Evolutionary conservation across 2,888 invertebrate genomes (phyloP), one percentile per base, ranked within the genome.

Genomic region (Xanthorhoe designata): DNA sequence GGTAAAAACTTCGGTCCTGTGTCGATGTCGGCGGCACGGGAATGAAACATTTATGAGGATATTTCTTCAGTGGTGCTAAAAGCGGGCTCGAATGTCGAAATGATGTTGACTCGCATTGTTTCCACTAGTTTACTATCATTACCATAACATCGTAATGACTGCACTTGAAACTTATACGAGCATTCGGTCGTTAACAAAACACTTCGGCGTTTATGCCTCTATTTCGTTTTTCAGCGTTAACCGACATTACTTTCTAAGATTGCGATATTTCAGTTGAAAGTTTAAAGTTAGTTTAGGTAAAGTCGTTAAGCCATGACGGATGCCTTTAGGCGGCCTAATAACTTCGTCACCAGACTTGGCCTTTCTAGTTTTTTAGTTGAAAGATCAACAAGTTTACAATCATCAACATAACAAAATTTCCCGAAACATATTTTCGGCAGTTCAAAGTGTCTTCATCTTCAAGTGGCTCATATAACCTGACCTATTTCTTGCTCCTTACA

Each of bases 31-130:
- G 58, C 72, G 57, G 58, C 65, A 47, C 56, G 70, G 63, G 74
- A 76, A 79, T 80, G 74, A 77, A 78, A 80, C 78, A 82, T 82
- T 82, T 82, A 82, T 80, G 75, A 80, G 70, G 75, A 79, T 76
- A 75, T 78, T 78, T 77, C 79, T 79, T 77, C 69, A 70, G 73
- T 78, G 76, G 79, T 78, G 81, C 76, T 74, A 75, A 73, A 78
- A 79, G 73, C 75, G 73, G 72, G 71, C 71, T 66, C 71, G 72
- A 69, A 74, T 71, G 72, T 70, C 52, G 54, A 62, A 67, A 63
- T 62, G 72, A 69, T 75, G 75, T 77, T 77, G 60, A 74, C 78
- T 74, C 71, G 69, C 74, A 77, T 79, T 80, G 78, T 77, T 77
- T 78, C 69, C 75, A 73, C 64, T 72, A 75, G 71, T 78, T 80